Conservation (phyloP, 2,888 invertebrate species). For the Nomada fucata region DNA sequence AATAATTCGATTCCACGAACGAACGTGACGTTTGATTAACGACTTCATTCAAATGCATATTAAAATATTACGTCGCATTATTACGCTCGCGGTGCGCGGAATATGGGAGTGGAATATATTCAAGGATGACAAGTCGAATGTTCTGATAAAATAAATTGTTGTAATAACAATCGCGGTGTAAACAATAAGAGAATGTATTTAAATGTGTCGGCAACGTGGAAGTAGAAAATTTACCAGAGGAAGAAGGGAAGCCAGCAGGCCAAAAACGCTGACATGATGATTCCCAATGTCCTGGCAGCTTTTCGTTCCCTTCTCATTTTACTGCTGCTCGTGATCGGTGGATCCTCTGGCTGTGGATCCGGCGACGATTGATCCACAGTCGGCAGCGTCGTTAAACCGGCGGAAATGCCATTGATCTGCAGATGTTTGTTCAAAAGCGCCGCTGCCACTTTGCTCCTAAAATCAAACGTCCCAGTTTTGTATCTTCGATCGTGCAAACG, state of each 20-base stretch:
- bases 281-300: conserved; percentile 96
- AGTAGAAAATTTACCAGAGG: conserved; percentile 88
- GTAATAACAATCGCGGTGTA: not conserved
- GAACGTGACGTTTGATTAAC: too few species aligned
- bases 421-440: conserved; percentile 94
- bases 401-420: conserved; percentile 94
- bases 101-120: too few species aligned
- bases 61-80: too few species aligned
- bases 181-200: not conserved
- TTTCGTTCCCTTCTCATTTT: conserved; percentile 96
- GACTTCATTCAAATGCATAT: too few species aligned
- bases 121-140: too few species aligned
- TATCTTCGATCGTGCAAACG: not conserved
- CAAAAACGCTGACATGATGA: conserved; percentile 98
- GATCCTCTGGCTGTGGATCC: conserved; percentile 83
- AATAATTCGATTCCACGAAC: too few species aligned
- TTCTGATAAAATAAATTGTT: not conserved
- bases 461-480: conserved; percentile 72
- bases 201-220: not conserved
- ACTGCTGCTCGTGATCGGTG: conserved; percentile 90
- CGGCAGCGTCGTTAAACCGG: conserved; percentile 85
- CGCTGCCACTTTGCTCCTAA: conserved; percentile 95
- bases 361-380: conserved; percentile 83
- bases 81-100: too few species aligned
- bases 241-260: conserved; percentile 98